A percentile compares a stretch with the other conserved stretches of the same genome.
Conservation (phyloP, 2,888 invertebrate genomes). For the Sesia apiformis region DNA sequence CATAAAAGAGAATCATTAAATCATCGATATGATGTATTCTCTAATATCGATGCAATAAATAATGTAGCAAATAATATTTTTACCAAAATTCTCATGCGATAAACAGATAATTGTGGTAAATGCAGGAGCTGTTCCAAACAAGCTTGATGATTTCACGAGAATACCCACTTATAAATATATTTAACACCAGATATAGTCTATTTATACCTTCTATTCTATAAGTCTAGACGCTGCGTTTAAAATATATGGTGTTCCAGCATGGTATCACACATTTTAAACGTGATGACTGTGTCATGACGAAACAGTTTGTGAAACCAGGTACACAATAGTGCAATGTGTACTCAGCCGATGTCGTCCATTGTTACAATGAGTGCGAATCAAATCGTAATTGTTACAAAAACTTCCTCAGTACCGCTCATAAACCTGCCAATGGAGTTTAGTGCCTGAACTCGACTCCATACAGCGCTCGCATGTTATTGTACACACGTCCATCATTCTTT, state of each 20-base stretch:
- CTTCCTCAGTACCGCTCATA: slow-evolving; percentile 14
- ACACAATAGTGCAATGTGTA: slow-evolving; percentile 47
- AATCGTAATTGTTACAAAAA: slow-evolving; percentile 49
- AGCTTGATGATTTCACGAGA: too few relatives aligned
- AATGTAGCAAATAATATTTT: too few relatives aligned
- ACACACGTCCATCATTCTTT: not conserved
- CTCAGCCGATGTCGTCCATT: slow-evolving; percentile 42
- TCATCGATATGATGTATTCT: too few relatives aligned
- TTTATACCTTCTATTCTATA: too few relatives aligned
- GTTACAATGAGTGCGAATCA: slow-evolving; percentile 42
- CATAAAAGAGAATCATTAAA: too few relatives aligned
- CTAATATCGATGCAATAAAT: too few relatives aligned
- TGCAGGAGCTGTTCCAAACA: too few relatives aligned
- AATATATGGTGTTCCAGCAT: not conserved
- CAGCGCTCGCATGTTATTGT: not conserved
- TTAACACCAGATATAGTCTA: too few relatives aligned
- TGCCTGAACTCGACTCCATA: not conserved
- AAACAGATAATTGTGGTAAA: too few relatives aligned
- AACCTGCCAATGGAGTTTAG: slow-evolving; percentile 2
- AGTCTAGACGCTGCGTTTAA: not conserved
- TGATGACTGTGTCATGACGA: slow-evolving; percentile 41
- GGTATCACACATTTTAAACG: slow-evolving; percentile 9
- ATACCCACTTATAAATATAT: too few relatives aligned
- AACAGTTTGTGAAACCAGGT: slow-evolving; percentile 41
- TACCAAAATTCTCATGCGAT: too few relatives aligned